Percentiles rank a stretch among this genome's conserved stretches.
Conservation (phyloP, 1,140 invertebrate species). For the Procambarus virginalis region DNA sequence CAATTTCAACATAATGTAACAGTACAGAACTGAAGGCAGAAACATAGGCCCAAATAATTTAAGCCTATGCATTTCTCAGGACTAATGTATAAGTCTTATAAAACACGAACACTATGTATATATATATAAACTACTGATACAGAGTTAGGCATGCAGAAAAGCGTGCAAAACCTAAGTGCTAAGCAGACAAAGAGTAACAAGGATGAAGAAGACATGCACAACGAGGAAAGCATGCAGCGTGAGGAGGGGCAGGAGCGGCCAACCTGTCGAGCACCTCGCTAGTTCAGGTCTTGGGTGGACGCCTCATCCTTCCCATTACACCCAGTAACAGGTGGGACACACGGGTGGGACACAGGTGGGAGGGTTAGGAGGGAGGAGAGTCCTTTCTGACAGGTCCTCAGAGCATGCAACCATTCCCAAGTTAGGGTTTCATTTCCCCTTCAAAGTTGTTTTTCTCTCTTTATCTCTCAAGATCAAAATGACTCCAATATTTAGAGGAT, state of each 20-base stretch:
- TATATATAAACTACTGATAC: too few species aligned
- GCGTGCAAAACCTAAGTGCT: too few species aligned
- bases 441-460: too few species aligned
- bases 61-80: too few species aligned
- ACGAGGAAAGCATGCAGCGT: constrained; percentile 18
- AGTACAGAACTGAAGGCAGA: too few species aligned
- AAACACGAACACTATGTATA: too few species aligned
- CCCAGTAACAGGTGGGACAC: neutral
- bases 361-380: neutral
- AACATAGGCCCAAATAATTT: too few species aligned
- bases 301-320: neutral
- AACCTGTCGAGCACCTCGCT: neutral
- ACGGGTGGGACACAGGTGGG: too few species aligned
- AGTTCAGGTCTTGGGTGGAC: neutral
- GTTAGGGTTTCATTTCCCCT: neutral
- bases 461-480: neutral
- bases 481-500: neutral
- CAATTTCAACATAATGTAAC: too few species aligned
- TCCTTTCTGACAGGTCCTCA: neutral
- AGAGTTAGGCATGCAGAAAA: too few species aligned
- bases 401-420: constrained; percentile 19
- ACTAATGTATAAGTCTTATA: too few species aligned
- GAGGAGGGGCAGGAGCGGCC: neutral
- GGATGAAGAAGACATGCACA: neutral
- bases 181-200: too few species aligned